phyloP scores from a whole-genome alignment of 1,140 invertebrate species.

The Zaprionus davidi region DNA sequence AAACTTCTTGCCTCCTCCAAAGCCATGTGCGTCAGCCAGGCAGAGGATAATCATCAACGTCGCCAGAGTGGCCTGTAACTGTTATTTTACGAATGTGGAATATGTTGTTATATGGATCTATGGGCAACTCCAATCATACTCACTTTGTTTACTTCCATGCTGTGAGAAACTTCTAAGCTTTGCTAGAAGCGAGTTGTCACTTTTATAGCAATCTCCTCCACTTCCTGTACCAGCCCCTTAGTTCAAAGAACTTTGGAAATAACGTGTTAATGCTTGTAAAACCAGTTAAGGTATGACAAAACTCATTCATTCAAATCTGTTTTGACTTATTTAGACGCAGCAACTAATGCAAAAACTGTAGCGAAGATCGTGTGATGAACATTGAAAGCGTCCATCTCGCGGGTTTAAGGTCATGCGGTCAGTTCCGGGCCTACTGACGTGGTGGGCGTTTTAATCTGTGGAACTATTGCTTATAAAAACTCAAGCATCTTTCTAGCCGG shows the following conservation, averaged over 20 bases:
- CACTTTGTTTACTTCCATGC: constrained; percentile 53
- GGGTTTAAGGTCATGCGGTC: constrained; percentile 68
- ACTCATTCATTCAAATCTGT: constrained; percentile 44
- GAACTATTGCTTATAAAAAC: constrained; percentile 61
- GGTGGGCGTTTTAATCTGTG: constrained; percentile 59
- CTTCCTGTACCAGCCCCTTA: constrained; percentile 71
- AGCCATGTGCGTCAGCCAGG: constrained; percentile 45
- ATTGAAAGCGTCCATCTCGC: constrained; percentile 63
- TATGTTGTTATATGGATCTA: neutral
- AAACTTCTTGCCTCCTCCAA: constrained; percentile 51
- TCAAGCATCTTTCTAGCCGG: constrained; percentile 18
- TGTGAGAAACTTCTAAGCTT: constrained; percentile 53
- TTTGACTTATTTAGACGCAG: constrained; percentile 57
- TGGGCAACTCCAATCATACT: constrained; percentile 19
- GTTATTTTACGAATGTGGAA: neutral
- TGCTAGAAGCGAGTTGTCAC: constrained; percentile 16
- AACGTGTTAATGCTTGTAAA: constrained; percentile 33
- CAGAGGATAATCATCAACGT: constrained; percentile 38
- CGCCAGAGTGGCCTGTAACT: constrained; percentile 29
- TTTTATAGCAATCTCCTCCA: constrained; percentile 62
- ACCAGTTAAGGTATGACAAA: constrained; percentile 51
- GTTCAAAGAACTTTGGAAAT: constrained; percentile 68
- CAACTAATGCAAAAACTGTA: constrained; percentile 61
- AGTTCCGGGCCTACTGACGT: constrained; percentile 54
- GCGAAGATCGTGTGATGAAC: constrained; percentile 66